phyloP scores from a whole-genome alignment of 2,113 vertebrate genomes.

The Carassius auratus region DNA sequence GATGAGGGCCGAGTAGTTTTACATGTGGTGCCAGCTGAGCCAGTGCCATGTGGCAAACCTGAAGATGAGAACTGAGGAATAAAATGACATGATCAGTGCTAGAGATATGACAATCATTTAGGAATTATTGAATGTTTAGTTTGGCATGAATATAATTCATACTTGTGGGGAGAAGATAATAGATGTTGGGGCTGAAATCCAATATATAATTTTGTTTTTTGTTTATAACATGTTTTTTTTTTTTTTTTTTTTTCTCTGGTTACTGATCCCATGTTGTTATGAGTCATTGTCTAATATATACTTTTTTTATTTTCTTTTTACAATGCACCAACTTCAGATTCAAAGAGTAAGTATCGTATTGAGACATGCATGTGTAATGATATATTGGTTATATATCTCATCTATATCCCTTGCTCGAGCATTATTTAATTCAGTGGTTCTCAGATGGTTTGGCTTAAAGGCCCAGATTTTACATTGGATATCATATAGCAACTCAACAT shows the following conservation, averaged over 20 bases:
- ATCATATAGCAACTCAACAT: neutral
- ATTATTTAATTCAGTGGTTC: neutral
- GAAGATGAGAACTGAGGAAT: constrained; percentile 20
- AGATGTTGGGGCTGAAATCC: neutral
- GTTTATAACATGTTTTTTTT: too few species aligned
- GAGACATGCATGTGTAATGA: constrained; percentile 7
- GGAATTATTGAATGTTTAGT: neutral
- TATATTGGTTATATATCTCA: neutral
- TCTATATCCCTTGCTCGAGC: neutral
- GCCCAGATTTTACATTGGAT: neutral
- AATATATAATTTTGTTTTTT: too few species aligned
- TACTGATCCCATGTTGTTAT: neutral
- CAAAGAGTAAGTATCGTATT: constrained; percentile 92
- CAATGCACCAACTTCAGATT: constrained; percentile 80
- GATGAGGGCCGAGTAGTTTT: neutral
- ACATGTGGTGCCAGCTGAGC: neutral
- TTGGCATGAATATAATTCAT: neutral
- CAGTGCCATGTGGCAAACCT: neutral
- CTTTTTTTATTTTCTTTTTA: constrained; percentile 61
- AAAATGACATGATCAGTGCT: neutral
- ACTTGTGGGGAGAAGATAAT: neutral
- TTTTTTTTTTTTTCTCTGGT: neutral
- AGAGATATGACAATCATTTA: neutral
- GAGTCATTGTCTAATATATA: neutral
- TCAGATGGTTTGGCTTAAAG: neutral